A percentile compares a stretch with the other conserved stretches of the same genome.
Evolutionary conservation across 2,888 invertebrate species (phyloP).

Genomic region (Papilio gigon): DNA sequence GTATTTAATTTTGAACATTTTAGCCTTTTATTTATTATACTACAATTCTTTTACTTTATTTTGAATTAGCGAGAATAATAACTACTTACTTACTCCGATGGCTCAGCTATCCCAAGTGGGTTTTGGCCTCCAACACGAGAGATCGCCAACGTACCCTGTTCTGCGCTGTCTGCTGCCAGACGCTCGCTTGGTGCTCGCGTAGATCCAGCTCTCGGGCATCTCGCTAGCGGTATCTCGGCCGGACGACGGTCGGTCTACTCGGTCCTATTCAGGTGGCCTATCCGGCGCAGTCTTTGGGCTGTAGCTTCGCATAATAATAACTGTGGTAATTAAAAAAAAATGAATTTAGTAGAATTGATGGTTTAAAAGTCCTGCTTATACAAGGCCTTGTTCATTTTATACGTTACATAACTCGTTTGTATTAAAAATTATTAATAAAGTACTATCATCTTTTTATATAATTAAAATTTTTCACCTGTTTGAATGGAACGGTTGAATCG

Average conservation of each 20-base stretch:
- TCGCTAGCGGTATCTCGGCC: no score
- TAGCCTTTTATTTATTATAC: neutral
- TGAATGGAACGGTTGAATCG: slow-evolving; percentile 12
- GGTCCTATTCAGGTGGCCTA: no score
- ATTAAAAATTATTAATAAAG: neutral
- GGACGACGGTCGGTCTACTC: no score
- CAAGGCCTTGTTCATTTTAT: neutral
- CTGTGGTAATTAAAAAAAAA: neutral
- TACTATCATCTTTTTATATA: neutral
- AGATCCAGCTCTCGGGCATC: no score
- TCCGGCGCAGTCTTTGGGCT: no score
- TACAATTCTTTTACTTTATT: neutral
- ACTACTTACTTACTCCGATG: no score
- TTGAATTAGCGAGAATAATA: neutral
- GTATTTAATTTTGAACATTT: slow-evolving; percentile 1
- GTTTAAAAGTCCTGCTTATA: neutral
- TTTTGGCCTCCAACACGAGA: no score
- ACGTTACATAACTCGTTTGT: neutral
- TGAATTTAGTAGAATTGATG: neutral
- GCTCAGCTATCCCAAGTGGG: no score
- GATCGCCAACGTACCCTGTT: no score
- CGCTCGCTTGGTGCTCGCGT: no score
- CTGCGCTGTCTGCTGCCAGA: no score
- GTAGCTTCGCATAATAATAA: no score
- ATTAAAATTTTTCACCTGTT: slow-evolving; percentile 14